Percentiles rank a stretch among this genome's conserved stretches.
Evolutionary conservation across 2,113 vertebrate species (phyloP).

Genomic region (Engraulis encrasicolus): DNA sequence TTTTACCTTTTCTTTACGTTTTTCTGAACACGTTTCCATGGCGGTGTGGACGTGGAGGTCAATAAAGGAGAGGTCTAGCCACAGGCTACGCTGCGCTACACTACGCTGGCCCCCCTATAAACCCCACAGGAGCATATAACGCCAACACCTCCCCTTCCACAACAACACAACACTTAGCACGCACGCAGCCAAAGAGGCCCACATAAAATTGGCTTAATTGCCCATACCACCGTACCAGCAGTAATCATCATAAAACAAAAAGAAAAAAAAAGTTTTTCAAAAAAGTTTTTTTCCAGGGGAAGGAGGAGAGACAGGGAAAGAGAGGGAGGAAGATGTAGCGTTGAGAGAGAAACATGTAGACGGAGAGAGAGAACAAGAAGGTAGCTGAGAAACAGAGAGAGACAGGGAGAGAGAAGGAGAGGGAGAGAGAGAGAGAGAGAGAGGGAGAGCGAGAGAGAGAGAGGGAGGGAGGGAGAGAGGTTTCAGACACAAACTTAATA

Average conservation of each 20-base stretch:
- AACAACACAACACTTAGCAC: background rate
- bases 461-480: background rate
- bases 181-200: background rate
- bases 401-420: slow-evolving; percentile 2
- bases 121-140: background rate
- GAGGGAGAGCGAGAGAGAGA: slow-evolving; percentile 14
- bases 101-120: background rate
- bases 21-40: background rate
- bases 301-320: slow-evolving; percentile 4
- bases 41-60: background rate
- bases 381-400: background rate
- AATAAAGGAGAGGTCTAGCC: background rate
- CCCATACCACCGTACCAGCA: background rate
- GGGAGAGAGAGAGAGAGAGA: background rate
- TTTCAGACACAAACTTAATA: background rate
- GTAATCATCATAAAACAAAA: background rate
- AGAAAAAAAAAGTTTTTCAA: too few relatives aligned
- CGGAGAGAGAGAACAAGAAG: background rate
- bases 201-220: background rate
- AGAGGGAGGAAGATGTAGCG: background rate
- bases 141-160: slow-evolving; percentile 16
- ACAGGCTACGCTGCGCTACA: too few relatives aligned
- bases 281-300: background rate
- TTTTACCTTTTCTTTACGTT: too few relatives aligned
- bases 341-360: background rate